These are phyloP conservation scores for Paraplagusia blochii DNA, from an alignment of 2,113 vertebrate genomes.

Conservation along the genomic window DNA sequence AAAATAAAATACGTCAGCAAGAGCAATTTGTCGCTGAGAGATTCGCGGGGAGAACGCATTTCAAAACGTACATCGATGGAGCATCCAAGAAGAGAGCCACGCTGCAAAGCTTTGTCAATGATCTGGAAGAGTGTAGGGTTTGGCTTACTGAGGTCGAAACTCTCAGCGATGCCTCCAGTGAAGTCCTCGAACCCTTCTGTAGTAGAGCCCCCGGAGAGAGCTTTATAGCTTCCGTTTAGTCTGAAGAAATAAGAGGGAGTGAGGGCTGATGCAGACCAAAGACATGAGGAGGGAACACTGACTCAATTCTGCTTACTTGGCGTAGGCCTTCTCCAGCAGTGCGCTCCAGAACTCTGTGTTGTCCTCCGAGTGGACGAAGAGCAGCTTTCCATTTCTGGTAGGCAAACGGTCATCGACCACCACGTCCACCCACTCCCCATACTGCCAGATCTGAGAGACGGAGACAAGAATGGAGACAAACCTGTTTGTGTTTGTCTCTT, in stretches of 20 bases:
- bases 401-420: conserved; percentile 78
- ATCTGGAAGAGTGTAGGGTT: conserved; percentile 67
- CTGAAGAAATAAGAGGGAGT: conserved; percentile 60
- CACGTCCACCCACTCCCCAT: conserved; percentile 77
- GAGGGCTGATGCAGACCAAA: conserved; percentile 1
- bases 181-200: conserved; percentile 96
- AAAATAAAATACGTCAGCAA: conserved; percentile 6
- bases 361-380: conserved; percentile 77
- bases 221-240: conserved; percentile 88
- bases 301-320: conserved; percentile 68
- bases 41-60: neutral
- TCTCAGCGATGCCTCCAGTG: conserved; percentile 89
- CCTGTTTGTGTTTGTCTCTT: too few species aligned
- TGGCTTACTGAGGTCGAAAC: conserved; percentile 72
- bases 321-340: conserved; percentile 70
- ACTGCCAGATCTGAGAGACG: conserved; percentile 77
- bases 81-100: conserved; percentile 74
- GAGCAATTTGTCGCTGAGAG: neutral
- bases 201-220: conserved; percentile 88
- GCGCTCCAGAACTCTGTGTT: conserved; percentile 79
- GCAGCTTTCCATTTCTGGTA: conserved; percentile 71
- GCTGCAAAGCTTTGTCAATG: conserved; percentile 66
- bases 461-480: conserved; percentile 2
- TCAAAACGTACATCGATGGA: conserved; percentile 71
- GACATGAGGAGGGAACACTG: too few species aligned